These are phyloP conservation scores for Tenthredo notha DNA, from an alignment of 2,888 invertebrate genomes.

Conservation along the genomic window DNA sequence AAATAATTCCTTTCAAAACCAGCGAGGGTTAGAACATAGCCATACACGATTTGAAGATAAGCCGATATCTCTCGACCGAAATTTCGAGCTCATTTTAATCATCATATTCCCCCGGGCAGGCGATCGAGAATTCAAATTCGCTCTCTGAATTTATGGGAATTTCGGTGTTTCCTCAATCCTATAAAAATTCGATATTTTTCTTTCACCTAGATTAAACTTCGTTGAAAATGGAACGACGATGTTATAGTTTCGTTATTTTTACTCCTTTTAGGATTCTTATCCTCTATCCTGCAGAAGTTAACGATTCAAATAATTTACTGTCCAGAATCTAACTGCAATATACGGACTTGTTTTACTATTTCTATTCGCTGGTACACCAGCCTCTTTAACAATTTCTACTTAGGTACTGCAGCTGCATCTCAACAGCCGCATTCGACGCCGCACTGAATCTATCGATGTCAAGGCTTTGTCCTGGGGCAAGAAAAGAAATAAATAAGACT, in stretches of 20 bases:
- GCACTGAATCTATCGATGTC: constrained; percentile 14
- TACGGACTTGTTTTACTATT: not conserved
- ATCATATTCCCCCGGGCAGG: not conserved
- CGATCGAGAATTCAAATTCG: constrained; percentile 8
- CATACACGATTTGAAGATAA: constrained; percentile 19
- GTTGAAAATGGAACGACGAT: not conserved
- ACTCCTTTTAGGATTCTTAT: not conserved
- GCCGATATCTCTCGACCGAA: not conserved
- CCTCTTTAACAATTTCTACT: not conserved
- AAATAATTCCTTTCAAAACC: constrained; percentile 19
- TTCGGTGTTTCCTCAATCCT: not conserved
- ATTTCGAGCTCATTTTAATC: not conserved
- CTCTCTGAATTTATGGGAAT: not conserved
- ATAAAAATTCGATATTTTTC: not conserved
- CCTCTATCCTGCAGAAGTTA: not conserved
- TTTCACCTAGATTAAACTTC: not conserved
- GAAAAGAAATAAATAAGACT: constrained; percentile 8
- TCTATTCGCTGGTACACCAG: not conserved
- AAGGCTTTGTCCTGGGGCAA: constrained; percentile 32
- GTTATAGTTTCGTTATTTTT: not conserved
- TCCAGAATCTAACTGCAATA: not conserved
- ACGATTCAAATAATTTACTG: not conserved
- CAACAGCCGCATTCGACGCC: constrained; percentile 10
- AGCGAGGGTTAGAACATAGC: not conserved
- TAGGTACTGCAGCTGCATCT: not conserved